phyloP scores from a whole-genome alignment of 92 coral and sea anemone species.

The Paramuricea clavata region DNA sequence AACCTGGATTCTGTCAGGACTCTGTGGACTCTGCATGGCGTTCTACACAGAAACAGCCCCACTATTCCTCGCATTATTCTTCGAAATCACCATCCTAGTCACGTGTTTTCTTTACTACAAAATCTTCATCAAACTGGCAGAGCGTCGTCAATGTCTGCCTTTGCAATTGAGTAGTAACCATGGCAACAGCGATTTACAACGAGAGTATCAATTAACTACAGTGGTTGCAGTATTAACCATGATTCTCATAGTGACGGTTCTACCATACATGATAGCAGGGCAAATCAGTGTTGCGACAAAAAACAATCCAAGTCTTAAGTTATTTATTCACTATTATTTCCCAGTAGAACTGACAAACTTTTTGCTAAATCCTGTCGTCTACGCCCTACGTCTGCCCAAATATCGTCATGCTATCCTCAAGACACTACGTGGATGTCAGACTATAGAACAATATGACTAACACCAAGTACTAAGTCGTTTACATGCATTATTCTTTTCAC shows the following conservation, averaged over 20 bases:
- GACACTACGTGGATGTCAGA: neutral
- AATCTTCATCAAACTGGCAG: slow-evolving; percentile 29
- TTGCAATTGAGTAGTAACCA: neutral
- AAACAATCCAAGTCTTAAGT: neutral
- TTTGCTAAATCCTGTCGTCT: slow-evolving; percentile 28
- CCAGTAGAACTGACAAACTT: slow-evolving; percentile 41
- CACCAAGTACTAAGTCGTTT: neutral
- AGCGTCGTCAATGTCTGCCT: slow-evolving; percentile 25
- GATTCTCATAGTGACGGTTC: slow-evolving; percentile 33
- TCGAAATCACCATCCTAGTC: slow-evolving; percentile 32
- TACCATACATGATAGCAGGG: slow-evolving; percentile 35
- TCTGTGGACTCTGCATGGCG: slow-evolving; percentile 22
- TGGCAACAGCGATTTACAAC: slow-evolving; percentile 17
- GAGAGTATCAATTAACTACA: slow-evolving; percentile 42
- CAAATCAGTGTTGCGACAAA: neutral
- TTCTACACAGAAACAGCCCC: neutral
- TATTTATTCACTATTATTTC: slow-evolving; percentile 18
- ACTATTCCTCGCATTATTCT: slow-evolving; percentile 1
- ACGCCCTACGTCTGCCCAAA: slow-evolving; percentile 30
- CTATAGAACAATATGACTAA: neutral
- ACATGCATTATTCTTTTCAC: neutral
- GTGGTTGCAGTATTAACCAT: slow-evolving; percentile 24
- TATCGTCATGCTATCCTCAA: slow-evolving; percentile 28
- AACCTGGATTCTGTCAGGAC: slow-evolving; percentile 4
- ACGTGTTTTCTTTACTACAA: slow-evolving; percentile 29